Percentiles rank a stretch among this genome's conserved stretches.
Evolutionary conservation across 2,888 invertebrate genomes (phyloP).

Genomic region (Nomada flava): DNA sequence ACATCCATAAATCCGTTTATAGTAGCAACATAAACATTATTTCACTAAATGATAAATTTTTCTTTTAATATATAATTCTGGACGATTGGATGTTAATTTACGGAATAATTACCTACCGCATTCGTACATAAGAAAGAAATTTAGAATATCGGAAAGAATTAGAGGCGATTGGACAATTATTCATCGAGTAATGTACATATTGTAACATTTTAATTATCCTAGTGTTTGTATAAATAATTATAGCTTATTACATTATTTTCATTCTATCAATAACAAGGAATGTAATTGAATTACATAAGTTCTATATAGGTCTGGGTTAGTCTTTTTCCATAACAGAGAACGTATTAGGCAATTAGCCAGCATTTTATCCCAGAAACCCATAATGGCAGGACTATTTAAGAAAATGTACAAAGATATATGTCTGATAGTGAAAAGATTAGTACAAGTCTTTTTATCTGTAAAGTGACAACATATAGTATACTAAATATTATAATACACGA

Average conservation of each 20-base stretch:
- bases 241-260: slow-evolving; percentile 55
- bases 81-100: slow-evolving; percentile 34
- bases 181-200: slow-evolving; percentile 39
- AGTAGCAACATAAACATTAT: slow-evolving; percentile 51
- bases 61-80: slow-evolving; percentile 29
- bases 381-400: slow-evolving; percentile 71
- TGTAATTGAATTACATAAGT: slow-evolving; percentile 66
- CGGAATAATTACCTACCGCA: neutral
- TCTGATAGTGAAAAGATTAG: slow-evolving; percentile 41
- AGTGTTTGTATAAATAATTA: slow-evolving; percentile 61
- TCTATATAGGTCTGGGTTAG: slow-evolving; percentile 71
- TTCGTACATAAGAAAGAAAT: slow-evolving; percentile 38
- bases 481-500: slow-evolving; percentile 51
- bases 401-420: slow-evolving; percentile 58
- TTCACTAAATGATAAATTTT: slow-evolving; percentile 42
- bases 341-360: slow-evolving; percentile 43
- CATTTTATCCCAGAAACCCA: slow-evolving; percentile 66
- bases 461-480: slow-evolving; percentile 42
- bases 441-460: slow-evolving; percentile 51
- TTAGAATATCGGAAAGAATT: slow-evolving; percentile 34
- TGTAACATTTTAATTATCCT: slow-evolving; percentile 42
- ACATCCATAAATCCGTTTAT: slow-evolving; percentile 59
- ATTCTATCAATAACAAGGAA: slow-evolving; percentile 64
- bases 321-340: slow-evolving; percentile 64
- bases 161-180: slow-evolving; percentile 43